Percentiles rank a stretch among this genome's conserved stretches.
Evolutionary conservation across 1,140 invertebrate species (phyloP).

Genomic region (Physella acuta): DNA sequence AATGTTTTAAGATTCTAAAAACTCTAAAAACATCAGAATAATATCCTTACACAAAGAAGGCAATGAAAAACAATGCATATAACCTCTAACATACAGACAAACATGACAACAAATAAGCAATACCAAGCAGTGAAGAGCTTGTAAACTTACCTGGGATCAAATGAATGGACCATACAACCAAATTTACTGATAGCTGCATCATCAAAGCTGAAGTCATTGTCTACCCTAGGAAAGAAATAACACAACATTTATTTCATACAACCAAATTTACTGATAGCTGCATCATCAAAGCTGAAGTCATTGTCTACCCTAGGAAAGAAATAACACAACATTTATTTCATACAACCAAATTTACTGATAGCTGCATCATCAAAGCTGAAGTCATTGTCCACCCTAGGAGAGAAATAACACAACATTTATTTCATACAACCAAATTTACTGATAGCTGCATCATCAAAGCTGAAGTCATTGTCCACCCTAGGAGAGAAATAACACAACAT

Average conservation of each 20-base stretch:
- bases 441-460: slow-evolving; percentile 42
- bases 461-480: slow-evolving; percentile 43
- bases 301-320: slow-evolving; percentile 34
- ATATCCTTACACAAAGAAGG: background rate
- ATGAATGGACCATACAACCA: slow-evolving; percentile 40
- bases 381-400: slow-evolving; percentile 39
- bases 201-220: slow-evolving; percentile 47
- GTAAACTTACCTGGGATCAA: slow-evolving; percentile 41
- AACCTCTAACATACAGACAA: background rate
- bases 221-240: slow-evolving; percentile 35
- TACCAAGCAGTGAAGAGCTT: background rate
- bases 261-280: slow-evolving; percentile 30
- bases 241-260: too few species aligned
- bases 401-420: background rate
- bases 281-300: slow-evolving; percentile 48
- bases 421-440: slow-evolving; percentile 35
- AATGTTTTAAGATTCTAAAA: background rate
- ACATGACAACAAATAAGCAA: background rate
- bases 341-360: slow-evolving; percentile 32
- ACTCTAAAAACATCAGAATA: background rate
- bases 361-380: slow-evolving; percentile 47
- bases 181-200: slow-evolving; percentile 36
- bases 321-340: too few species aligned
- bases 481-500: background rate
- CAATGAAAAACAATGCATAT: background rate